These are phyloP conservation scores for Aphelenchoides besseyi DNA, from an alignment of 1,140 invertebrate genomes.

Conservation along the genomic window DNA sequence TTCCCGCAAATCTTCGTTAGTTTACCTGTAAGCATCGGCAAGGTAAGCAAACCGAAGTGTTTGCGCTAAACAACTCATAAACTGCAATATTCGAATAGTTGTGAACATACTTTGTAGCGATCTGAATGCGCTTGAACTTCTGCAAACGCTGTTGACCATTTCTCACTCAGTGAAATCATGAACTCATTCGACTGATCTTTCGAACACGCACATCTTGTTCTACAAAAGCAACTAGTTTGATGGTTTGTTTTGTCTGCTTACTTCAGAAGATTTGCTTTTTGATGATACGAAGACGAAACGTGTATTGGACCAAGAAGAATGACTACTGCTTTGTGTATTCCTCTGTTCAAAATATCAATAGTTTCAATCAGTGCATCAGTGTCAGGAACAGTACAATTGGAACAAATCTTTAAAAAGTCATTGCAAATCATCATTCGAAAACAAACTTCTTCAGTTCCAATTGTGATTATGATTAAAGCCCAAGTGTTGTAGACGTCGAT, in stretches of 20 bases:
- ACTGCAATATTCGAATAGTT: slow-evolving; percentile 21
- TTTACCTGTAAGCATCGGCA: slow-evolving; percentile 58
- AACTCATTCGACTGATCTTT: slow-evolving; percentile 46
- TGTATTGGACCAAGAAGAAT: slow-evolving; percentile 57
- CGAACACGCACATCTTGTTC: slow-evolving; percentile 48
- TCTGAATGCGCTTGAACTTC: slow-evolving; percentile 46
- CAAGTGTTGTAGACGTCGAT: slow-evolving; percentile 53
- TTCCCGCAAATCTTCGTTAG: no score
- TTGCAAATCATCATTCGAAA: slow-evolving; percentile 2
- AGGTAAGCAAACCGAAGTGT: slow-evolving; percentile 56
- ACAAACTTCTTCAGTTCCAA: slow-evolving; percentile 59
- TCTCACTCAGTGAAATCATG: slow-evolving; percentile 37
- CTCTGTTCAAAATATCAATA: slow-evolving; percentile 55
- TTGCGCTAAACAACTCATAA: slow-evolving; percentile 42
- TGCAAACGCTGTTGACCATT: slow-evolving; percentile 43
- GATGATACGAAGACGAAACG: slow-evolving; percentile 48
- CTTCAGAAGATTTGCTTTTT: slow-evolving; percentile 52
- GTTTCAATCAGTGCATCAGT: slow-evolving; percentile 47
- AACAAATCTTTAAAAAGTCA: slow-evolving; percentile 46
- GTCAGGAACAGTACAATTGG: slow-evolving; percentile 48
- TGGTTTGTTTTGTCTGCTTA: slow-evolving; percentile 15
- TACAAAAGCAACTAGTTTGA: slow-evolving; percentile 29
- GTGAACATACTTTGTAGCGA: slow-evolving; percentile 40
- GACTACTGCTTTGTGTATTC: slow-evolving; percentile 58
- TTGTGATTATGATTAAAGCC: slow-evolving; percentile 60